phyloP scores from a whole-genome alignment of 2,113 vertebrate genomes.

The Cynopterus brachyotis region DNA sequence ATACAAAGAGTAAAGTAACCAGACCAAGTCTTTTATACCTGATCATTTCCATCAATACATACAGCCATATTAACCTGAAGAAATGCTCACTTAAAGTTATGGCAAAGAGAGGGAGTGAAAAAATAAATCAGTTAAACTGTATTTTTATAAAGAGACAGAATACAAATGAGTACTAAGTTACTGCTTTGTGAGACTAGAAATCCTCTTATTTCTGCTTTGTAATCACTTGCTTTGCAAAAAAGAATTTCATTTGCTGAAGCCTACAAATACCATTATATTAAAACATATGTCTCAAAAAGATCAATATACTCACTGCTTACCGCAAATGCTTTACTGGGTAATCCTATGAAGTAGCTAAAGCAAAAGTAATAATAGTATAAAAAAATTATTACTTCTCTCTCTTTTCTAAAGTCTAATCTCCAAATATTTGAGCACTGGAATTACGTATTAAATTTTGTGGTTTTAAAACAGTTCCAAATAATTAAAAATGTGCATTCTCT shows the following conservation, averaged over 20 bases:
- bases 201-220: background rate
- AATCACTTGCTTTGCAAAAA: background rate
- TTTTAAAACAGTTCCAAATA: conserved; percentile 27
- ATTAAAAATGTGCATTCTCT: background rate
- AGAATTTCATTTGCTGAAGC: conserved; percentile 43
- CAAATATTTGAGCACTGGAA: background rate
- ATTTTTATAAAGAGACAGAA: background rate
- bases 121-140: background rate
- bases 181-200: background rate
- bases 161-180: background rate
- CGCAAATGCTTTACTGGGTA: background rate
- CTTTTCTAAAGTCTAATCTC: conserved; percentile 21
- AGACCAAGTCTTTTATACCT: conserved; percentile 18
- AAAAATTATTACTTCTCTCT: background rate
- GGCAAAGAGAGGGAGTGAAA: background rate
- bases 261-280: background rate
- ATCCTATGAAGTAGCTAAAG: conserved; percentile 12
- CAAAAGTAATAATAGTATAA: background rate
- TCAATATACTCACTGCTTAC: background rate
- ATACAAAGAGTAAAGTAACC: background rate
- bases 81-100: conserved; percentile 4
- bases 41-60: background rate
- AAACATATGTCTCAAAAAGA: conserved; percentile 11
- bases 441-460: background rate
- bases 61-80: background rate